phyloP scores from a whole-genome alignment of 2,797 vertebrate genomes.

The Psittacula derbiana region DNA sequence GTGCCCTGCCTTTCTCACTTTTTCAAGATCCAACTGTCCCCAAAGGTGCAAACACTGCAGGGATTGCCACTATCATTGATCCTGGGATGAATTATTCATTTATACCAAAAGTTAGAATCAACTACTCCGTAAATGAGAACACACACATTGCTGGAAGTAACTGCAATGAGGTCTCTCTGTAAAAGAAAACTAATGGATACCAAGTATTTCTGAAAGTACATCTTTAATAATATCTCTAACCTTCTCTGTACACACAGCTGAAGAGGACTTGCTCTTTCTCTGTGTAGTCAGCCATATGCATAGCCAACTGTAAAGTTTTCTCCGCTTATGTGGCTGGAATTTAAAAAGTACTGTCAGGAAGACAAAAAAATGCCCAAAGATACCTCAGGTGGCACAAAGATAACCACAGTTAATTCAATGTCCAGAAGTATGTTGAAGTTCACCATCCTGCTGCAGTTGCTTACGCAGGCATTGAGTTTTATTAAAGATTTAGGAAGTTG shows the following conservation, averaged over 20 bases:
- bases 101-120: background rate
- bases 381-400: background rate
- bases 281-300: background rate
- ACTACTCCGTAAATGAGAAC: background rate
- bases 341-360: background rate
- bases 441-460: background rate
- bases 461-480: background rate
- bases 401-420: background rate
- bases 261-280: background rate
- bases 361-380: background rate
- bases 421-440: background rate
- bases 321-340: background rate
- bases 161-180: background rate
- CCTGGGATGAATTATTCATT: background rate
- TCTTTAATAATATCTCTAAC: background rate
- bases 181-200: background rate
- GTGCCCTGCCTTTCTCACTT: background rate
- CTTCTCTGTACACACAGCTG: background rate
- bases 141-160: background rate
- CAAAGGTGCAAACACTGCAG: background rate
- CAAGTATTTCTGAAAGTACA: background rate
- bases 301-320: background rate
- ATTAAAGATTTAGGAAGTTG: rapidly evolving
- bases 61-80: background rate
- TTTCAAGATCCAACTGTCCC: background rate